These are phyloP conservation scores for Drosophila vallismaia DNA, from an alignment of 2,888 invertebrate species.

Conservation along the genomic window DNA sequence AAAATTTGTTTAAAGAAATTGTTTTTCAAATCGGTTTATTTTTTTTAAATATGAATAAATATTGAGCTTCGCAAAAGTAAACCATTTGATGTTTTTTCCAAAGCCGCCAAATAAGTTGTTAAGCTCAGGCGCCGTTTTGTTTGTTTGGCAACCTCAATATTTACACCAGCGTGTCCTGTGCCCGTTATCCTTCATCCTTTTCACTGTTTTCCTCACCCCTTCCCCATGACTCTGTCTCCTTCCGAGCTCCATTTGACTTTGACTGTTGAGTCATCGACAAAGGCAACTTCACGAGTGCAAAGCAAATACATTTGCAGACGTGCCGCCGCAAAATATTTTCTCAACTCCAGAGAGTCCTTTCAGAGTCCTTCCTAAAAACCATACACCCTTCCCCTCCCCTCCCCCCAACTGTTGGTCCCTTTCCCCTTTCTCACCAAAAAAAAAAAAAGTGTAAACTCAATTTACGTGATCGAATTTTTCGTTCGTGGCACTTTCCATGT, in stretches of 20 bases:
- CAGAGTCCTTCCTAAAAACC: constrained; percentile 9
- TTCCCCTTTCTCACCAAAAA: neutral
- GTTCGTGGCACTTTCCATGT: constrained; percentile 55
- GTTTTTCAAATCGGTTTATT: too few species aligned
- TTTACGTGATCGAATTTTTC: constrained; percentile 73
- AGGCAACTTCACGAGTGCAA: constrained; percentile 25
- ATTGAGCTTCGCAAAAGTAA: too few species aligned
- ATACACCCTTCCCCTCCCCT: neutral
- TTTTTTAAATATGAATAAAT: too few species aligned
- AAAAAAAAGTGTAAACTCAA: constrained; percentile 68
- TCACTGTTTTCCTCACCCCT: neutral
- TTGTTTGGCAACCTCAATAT: constrained; percentile 10
- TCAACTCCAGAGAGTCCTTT: constrained; percentile 6
- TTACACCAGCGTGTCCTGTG: constrained; percentile 2
- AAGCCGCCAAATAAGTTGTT: constrained; percentile 1
- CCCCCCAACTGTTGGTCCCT: too few species aligned
- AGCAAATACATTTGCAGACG: constrained; percentile 35
- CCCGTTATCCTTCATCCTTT: constrained; percentile 9
- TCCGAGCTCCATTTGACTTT: constrained; percentile 14
- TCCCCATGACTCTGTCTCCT: too few species aligned
- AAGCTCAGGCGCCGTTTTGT: neutral
- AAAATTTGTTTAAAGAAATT: too few species aligned
- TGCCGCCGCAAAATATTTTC: constrained; percentile 36
- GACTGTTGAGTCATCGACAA: constrained; percentile 7
- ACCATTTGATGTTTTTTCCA: too few species aligned